Evolutionary conservation across 2,888 invertebrate species (phyloP), one percentile per base, ranked within the genome.

Genomic region (Sisyra nigra): DNA sequence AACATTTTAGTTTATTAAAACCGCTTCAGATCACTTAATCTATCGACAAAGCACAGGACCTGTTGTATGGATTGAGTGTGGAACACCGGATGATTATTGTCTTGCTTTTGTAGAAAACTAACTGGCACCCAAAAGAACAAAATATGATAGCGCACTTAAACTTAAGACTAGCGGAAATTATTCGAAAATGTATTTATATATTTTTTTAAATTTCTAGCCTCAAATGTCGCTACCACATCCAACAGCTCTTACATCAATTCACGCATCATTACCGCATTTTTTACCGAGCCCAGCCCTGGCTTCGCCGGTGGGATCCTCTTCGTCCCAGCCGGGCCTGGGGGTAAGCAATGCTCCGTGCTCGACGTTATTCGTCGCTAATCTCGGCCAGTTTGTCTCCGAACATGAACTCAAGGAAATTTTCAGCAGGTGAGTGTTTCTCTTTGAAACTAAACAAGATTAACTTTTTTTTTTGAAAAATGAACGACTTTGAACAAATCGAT

Each of bases 371-470:
- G 94, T 97, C 61, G 96, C 96, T 59, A 97, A 97, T 69, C 76
- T 97, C 60, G 94, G 96, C 53, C 91, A 91, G 67, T 92, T 89
- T 66, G 93, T 94, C 58, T 92, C 91, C 53, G 97, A 97, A 68
- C 94, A 96, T 62, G 96, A 97, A 67, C 80, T 97, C 54, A 94
- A 94, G 73, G 93, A 94, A 68, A 85, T 97, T 61, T 94, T 96
- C 71, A 86, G 86, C 78, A 93, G 92, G 93, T 94, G 67, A 68
- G 71, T 51, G 44, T 35, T 41, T 19, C 33, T 18, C 19, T 15
- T 37, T 9, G 19, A 33, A n/a, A 33, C 11, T 9, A 13, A 33
- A 13, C 14, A 33, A 30, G 10, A 14, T 14, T 11, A 14, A 37
- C 19, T 37, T 11, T 37, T 37, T 18, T 10, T 36, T 36, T 9